A percentile compares a stretch with the other conserved stretches of the same genome.
Conservation (phyloP, 2,797 vertebrate species). For the Meda fulgida region DNA sequence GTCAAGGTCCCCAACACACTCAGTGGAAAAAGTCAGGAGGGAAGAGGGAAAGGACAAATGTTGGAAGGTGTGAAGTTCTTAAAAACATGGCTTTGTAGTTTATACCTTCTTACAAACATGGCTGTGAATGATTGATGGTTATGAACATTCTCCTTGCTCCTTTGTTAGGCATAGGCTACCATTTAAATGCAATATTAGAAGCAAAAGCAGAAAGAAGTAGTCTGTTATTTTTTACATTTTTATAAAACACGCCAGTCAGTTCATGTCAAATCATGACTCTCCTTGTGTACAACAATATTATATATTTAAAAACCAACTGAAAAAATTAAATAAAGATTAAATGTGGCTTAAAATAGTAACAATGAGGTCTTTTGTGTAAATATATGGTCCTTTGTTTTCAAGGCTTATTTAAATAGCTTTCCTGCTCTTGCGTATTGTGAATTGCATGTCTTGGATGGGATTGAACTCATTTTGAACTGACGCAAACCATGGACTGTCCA, state of each 20-base stretch:
- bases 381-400: slow-evolving; percentile 1
- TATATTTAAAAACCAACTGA: background rate
- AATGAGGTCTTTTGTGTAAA: background rate
- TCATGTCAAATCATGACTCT: background rate
- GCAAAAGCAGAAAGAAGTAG: background rate
- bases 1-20: background rate
- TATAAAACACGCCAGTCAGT: background rate
- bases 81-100: background rate
- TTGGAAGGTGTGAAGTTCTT: background rate
- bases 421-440: background rate
- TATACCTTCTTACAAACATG: background rate
- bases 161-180: background rate
- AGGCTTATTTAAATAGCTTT: background rate
- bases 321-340: background rate
- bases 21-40: background rate
- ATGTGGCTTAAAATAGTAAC: slow-evolving; percentile 1
- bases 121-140: background rate
- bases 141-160: background rate
- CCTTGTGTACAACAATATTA: background rate
- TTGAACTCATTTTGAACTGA: slow-evolving; percentile 42
- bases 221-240: background rate
- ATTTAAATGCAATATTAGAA: background rate
- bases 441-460: slow-evolving; percentile 4
- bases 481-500: slow-evolving; percentile 27
- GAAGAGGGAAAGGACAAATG: background rate